Evolutionary conservation across 2,113 vertebrate species (phyloP).

Genomic region (Athene cunicularia): DNA sequence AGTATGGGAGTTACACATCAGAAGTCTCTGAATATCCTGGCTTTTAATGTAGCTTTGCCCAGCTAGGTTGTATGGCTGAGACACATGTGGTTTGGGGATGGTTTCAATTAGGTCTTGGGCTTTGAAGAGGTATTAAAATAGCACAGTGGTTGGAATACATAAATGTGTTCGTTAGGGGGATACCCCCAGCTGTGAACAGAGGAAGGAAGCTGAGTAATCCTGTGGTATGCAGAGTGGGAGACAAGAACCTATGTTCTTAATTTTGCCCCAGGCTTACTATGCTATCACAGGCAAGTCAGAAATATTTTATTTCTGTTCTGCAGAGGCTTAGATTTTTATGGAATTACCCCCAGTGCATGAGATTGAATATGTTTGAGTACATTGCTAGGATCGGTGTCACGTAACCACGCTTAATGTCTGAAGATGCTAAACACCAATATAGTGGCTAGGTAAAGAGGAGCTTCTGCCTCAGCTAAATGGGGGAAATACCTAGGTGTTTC

Average conservation of each 20-base stretch:
- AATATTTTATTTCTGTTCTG: not conserved
- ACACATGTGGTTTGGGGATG: accelerated
- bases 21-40: not conserved
- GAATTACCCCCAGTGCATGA: not conserved
- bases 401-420: not conserved
- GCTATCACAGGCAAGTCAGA: not conserved
- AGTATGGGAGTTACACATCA: not conserved
- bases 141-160: not conserved
- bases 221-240: not conserved
- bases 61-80: not conserved
- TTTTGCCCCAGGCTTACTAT: not conserved
- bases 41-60: not conserved
- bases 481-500: not conserved
- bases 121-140: not conserved
- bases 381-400: not conserved
- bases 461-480: not conserved
- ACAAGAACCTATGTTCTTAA: not conserved
- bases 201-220: conserved; percentile 19
- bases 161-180: not conserved
- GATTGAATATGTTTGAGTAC: not conserved
- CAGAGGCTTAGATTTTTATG: not conserved
- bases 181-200: not conserved
- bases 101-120: not conserved
- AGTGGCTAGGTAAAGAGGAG: not conserved
- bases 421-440: not conserved